Evolutionary conservation across 2,797 vertebrate species (phyloP), one percentile per base, ranked within the genome.

Genomic region (Erethizon dorsatum): DNA sequence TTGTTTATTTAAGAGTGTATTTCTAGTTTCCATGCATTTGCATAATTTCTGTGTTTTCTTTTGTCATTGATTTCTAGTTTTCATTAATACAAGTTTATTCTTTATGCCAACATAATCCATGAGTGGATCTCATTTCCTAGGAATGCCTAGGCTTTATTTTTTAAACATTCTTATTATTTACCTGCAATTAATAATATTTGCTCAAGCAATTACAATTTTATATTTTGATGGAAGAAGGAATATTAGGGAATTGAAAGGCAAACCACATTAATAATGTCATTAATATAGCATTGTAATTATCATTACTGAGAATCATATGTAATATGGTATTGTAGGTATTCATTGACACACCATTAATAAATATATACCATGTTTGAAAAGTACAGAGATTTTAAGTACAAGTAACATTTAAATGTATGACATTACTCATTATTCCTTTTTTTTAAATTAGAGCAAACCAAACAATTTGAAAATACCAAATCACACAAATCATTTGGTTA

Each of bases 381-480:
- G 11, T 85, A 61, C 61, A 83, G 93, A 84, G 98, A 96, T 93
- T 98, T 98, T 97, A 98, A 98, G 97, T 96, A 88, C 94, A 97
- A 83, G 37, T 73, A 90, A 88, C 67, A 98, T 98, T 98, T 75
- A 92, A 97, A 85, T 96, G 22, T 90, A 14, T 87, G 61, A 26
- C 91, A 79, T 96, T 94, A 97, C 98, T 98, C 98, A 98, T 77
- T 77, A 50, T 31, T 50, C 22, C 14, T 31, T 77, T 77, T 78
- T 97, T 98, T 98, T 56, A 18, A 54, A 98, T 98, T 98, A 83
- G 78, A 52, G 87, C 97, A 97, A 98, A 98, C 98, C 83, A 91
- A 96, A 37, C 97, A 98, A 98, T 97, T 98, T 94, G 95, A 93
- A 87, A 98, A 96, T 15, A 67, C 83, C 91, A 71, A 80, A 17